Evolutionary conservation across 2,797 vertebrate species (phyloP).

Genomic region (Girardinus metallicus): DNA sequence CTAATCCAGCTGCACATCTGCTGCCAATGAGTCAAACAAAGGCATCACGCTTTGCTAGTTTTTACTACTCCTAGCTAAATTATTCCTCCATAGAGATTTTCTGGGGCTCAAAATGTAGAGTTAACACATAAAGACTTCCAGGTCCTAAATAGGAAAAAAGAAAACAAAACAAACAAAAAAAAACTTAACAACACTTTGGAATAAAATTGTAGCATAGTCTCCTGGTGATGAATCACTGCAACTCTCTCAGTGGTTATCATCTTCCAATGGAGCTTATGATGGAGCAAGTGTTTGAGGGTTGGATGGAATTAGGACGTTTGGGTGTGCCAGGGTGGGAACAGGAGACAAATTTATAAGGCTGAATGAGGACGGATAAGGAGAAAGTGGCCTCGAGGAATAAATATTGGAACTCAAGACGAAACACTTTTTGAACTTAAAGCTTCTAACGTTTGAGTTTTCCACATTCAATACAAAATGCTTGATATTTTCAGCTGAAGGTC

Average conservation of each 20-base stretch:
- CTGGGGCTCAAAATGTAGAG: constrained; percentile 47
- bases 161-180: constrained; percentile 20
- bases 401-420: constrained; percentile 39
- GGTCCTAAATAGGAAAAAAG: constrained; percentile 40
- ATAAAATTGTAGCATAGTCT: constrained; percentile 46
- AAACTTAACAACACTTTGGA: constrained; percentile 9
- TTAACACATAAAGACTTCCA: constrained; percentile 16
- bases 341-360: constrained; percentile 73
- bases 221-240: constrained; percentile 67
- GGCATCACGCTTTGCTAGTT: constrained; percentile 60
- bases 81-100: constrained; percentile 50
- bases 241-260: constrained; percentile 62
- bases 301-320: constrained; percentile 53
- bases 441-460: not conserved
- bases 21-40: constrained; percentile 76
- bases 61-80: constrained; percentile 46
- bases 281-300: constrained; percentile 49
- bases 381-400: constrained; percentile 53
- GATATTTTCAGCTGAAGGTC: not conserved
- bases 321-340: constrained; percentile 71
- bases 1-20: constrained; percentile 76
- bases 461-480: not conserved
- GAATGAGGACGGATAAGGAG: constrained; percentile 63
- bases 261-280: constrained; percentile 61
- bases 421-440: constrained; percentile 31